phyloP scores from a whole-genome alignment of 2,113 vertebrate species.

The Speoplatyrhinus poulsoni region DNA sequence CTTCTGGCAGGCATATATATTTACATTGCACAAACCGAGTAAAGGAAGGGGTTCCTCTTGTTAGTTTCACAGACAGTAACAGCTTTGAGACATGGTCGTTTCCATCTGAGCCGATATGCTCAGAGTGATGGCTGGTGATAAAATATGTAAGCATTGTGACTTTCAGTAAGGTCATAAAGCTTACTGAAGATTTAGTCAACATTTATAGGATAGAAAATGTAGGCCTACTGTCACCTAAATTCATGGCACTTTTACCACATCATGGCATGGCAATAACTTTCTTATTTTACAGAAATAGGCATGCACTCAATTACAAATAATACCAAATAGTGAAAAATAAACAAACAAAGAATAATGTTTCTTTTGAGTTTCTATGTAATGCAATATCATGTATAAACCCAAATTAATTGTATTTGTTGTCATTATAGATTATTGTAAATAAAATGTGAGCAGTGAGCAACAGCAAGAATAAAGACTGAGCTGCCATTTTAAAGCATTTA shows the following conservation, averaged over 20 bases:
- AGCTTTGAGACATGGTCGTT: constrained; percentile 80
- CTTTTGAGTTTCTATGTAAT: neutral
- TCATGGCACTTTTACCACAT: constrained; percentile 45
- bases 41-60: neutral
- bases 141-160: constrained; percentile 41
- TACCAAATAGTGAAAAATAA: constrained; percentile 50
- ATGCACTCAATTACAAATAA: constrained; percentile 37
- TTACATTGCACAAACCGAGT: neutral
- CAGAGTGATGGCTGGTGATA: constrained; percentile 78
- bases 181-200: neutral
- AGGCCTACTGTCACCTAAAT: constrained; percentile 9
- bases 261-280: constrained; percentile 21
- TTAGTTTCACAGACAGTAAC: constrained; percentile 59
- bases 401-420: too few relatives aligned
- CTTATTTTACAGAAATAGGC: constrained; percentile 29
- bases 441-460: too few relatives aligned
- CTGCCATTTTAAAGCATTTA: too few relatives aligned
- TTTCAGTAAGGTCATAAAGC: neutral
- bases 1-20: too few relatives aligned
- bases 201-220: neutral
- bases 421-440: too few relatives aligned
- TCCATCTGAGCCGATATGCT: constrained; percentile 67
- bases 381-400: too few relatives aligned
- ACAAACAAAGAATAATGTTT: constrained; percentile 37
- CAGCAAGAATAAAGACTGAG: too few relatives aligned